Percentiles rank a stretch among this genome's conserved stretches.
Evolutionary conservation across 2,797 vertebrate species (phyloP).

Genomic region (Heterohyrax brucei): DNA sequence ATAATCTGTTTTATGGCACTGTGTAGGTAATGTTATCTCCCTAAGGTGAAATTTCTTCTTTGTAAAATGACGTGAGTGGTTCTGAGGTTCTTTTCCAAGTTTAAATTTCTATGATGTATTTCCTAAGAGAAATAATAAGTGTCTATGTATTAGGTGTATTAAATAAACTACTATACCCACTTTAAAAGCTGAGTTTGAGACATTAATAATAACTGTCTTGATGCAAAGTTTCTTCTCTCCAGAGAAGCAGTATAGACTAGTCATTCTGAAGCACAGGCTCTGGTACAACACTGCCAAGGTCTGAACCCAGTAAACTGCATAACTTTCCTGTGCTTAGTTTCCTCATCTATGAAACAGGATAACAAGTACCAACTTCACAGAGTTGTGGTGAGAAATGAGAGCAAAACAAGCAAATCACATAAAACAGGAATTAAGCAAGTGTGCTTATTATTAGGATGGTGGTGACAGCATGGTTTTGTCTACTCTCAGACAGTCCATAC

Average conservation of each 20-base stretch:
- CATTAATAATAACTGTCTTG: background rate
- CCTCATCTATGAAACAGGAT: background rate
- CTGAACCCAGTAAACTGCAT: background rate
- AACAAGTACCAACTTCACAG: background rate
- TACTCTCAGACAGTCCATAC: background rate
- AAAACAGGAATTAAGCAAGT: background rate
- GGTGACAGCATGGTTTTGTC: background rate
- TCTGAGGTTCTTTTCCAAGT: conserved; percentile 11
- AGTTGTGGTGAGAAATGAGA: background rate
- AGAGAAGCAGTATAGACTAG: background rate
- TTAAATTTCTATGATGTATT: conserved; percentile 48
- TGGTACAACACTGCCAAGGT: background rate
- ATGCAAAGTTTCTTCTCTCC: conserved; percentile 47
- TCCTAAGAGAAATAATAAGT: conserved; percentile 20
- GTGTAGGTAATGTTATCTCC: background rate
- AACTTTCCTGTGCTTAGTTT: conserved; percentile 27
- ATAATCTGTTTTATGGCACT: background rate
- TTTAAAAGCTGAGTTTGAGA: conserved; percentile 39
- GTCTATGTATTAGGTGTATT: conserved; percentile 34
- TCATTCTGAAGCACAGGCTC: conserved; percentile 26
- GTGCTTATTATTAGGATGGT: background rate
- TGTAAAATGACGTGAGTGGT: background rate
- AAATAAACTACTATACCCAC: background rate
- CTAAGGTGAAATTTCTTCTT: conserved; percentile 16
- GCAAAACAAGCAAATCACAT: background rate